These are phyloP conservation scores for Eublepharis macularius DNA, from an alignment of 2,113 vertebrate species.

Conservation along the genomic window DNA sequence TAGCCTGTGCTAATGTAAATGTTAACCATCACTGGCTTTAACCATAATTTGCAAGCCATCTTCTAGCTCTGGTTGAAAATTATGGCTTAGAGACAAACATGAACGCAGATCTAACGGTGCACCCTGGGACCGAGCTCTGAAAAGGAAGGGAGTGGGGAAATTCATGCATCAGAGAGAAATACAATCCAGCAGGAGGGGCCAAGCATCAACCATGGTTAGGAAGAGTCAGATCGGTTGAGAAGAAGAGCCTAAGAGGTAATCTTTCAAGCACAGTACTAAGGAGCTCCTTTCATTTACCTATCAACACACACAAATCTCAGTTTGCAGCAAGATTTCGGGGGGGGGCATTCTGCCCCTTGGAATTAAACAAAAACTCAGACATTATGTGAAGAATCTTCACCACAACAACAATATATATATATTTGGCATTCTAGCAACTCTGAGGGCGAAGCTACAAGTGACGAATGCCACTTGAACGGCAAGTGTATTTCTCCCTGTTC, in stretches of 20 bases:
- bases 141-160: background rate
- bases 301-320: no score
- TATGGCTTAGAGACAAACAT: background rate
- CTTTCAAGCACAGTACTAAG: no score
- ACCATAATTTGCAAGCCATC: background rate
- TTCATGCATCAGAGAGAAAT: background rate
- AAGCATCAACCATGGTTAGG: background rate
- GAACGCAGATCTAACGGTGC: background rate
- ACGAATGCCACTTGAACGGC: no score
- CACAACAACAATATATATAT: slow-evolving; percentile 7
- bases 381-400: no score
- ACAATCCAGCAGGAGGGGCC: background rate
- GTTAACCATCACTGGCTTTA: background rate
- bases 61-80: background rate
- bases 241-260: background rate
- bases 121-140: background rate
- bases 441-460: no score
- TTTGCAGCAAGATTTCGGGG: no score
- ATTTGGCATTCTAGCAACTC: slow-evolving; percentile 11
- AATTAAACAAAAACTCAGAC: background rate
- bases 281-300: no score
- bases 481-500: no score
- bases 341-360: no score
- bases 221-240: background rate
- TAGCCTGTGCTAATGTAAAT: background rate